Evolutionary conservation across 2,797 vertebrate genomes (phyloP).

Genomic region (Hybognathus amarus): DNA sequence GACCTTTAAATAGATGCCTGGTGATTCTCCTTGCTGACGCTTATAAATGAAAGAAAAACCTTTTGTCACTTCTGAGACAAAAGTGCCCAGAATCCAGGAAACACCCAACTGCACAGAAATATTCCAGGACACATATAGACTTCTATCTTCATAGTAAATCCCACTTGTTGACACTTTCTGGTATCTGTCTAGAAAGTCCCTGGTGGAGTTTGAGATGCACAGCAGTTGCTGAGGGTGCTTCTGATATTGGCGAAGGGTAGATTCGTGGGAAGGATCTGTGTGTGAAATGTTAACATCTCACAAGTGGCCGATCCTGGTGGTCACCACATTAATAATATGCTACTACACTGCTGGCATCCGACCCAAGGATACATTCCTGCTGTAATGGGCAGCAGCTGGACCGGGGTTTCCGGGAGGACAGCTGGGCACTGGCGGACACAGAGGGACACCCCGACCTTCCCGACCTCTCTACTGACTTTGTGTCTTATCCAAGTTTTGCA

Average conservation of each 20-base stretch:
- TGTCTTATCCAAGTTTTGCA: slow-evolving; percentile 31
- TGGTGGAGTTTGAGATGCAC: slow-evolving; percentile 66
- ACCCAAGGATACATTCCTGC: slow-evolving; percentile 81
- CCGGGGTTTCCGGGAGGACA: slow-evolving; percentile 78
- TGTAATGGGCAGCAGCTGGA: slow-evolving; percentile 83
- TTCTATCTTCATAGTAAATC: slow-evolving; percentile 55
- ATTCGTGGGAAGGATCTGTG: slow-evolving; percentile 74
- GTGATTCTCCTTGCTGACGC: no score
- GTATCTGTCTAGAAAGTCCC: slow-evolving; percentile 33
- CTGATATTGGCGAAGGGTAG: slow-evolving; percentile 55
- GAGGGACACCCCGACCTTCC: slow-evolving; percentile 67
- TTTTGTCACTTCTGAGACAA: background rate
- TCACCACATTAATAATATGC: slow-evolving; percentile 77
- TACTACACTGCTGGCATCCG: slow-evolving; percentile 74
- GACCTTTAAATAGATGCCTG: no score
- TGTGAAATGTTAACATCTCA: slow-evolving; percentile 80
- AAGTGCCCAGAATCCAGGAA: background rate
- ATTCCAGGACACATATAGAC: slow-evolving; percentile 7
- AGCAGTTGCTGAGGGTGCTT: slow-evolving; percentile 69
- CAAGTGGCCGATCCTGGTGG: slow-evolving; percentile 73
- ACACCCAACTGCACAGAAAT: background rate
- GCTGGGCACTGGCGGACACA: slow-evolving; percentile 71
- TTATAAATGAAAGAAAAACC: no score
- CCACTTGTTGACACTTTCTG: slow-evolving; percentile 46
- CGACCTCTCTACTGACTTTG: slow-evolving; percentile 28